Evolutionary conservation across 2,888 invertebrate species (phyloP).

Genomic region (Thymelicus lineola): DNA sequence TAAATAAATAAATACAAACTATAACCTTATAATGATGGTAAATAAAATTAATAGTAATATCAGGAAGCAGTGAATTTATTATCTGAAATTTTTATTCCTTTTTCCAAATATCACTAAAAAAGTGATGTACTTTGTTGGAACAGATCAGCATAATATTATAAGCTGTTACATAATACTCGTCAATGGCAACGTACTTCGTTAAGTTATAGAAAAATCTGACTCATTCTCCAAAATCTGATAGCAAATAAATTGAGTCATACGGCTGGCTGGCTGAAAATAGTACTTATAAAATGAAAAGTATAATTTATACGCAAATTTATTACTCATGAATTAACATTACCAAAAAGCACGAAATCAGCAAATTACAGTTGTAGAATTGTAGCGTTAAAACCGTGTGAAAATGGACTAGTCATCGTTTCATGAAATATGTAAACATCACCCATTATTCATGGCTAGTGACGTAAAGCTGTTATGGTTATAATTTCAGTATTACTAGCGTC

Average conservation of each 20-base stretch:
- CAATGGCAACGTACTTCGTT: no score
- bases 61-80: no score
- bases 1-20: no score
- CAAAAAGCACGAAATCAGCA: neutral
- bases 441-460: conserved; percentile 60
- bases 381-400: conserved; percentile 2
- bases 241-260: neutral
- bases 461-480: conserved; percentile 54
- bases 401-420: conserved; percentile 29
- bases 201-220: no score
- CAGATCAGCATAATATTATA: no score
- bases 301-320: conserved; percentile 12
- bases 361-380: conserved; percentile 9
- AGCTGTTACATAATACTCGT: no score
- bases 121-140: no score
- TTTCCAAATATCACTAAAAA: no score
- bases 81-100: no score
- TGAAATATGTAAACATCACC: conserved; percentile 55
- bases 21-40: no score
- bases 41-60: no score
- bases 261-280: neutral
- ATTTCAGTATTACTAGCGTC: conserved; percentile 59
- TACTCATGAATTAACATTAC: neutral
- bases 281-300: neutral
- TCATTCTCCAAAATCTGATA: neutral